Evolutionary conservation across 2,113 vertebrate genomes (phyloP), one percentile per base, ranked within the genome.

Genomic region (Peromyscus californicus): DNA sequence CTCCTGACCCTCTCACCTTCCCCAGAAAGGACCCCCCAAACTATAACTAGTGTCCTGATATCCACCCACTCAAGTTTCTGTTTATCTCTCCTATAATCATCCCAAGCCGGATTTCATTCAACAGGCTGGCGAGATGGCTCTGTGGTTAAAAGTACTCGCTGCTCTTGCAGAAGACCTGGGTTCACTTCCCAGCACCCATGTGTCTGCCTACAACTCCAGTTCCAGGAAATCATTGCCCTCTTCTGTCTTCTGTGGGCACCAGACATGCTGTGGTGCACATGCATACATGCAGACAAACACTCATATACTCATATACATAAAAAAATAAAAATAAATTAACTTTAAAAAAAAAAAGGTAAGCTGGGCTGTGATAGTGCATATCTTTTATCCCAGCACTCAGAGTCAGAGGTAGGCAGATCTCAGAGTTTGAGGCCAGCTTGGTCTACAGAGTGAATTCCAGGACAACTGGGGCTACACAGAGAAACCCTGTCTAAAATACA

Each of bases 321-420:
- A 80, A 54, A 59, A 15, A 39, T 42, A 61, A 61, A 65, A 65
- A 86, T 4, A 33, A 67, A 48, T 11, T 12, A 86, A 17, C 16
- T 7, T 54, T 36, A 5, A 70, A 70, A 42, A 75, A 42, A 75
- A 39, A 36, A 36, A n/a, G 17, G n/a, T 72, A n/a, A 21, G 4
- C 7, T 8, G 7, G 13, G 13, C 7, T 0, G 1, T 39, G 22
- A 22, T 84, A 1, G 24, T 3, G 0, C n/a, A 39, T 2, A 13
- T n/a, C 3, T 42, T 84, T 84, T 8, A 84, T 84, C 57, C 24
- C n/a, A 84, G 26, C 24, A 61, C 57, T 63, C 12, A 17, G 57
- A 42, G 24, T 22, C 13, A 84, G 24, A 63, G 57, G 82, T 57
- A 84, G 82, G n/a, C 3, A 1, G 22, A 84, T 63, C 12, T 63